These are phyloP conservation scores for Gorsachius magnificus DNA, from an alignment of 2,797 vertebrate genomes.

Conservation along the genomic window DNA sequence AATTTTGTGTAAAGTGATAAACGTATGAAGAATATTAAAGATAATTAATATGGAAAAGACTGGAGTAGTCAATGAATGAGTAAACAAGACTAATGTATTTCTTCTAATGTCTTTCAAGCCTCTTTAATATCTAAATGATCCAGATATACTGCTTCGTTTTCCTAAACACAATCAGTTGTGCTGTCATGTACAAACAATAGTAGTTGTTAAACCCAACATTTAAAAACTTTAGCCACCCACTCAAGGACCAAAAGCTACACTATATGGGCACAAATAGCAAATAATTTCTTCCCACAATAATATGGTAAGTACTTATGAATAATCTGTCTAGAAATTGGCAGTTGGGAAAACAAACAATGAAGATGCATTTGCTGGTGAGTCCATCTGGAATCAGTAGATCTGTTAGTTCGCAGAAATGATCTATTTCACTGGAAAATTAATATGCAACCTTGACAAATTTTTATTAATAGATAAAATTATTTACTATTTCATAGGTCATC, in stretches of 20 bases:
- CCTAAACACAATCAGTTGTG: slow-evolving; percentile 21
- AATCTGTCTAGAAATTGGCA: not conserved
- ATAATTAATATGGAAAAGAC: not conserved
- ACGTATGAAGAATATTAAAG: slow-evolving; percentile 19
- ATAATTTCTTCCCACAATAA: not conserved
- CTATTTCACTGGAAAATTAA: not conserved
- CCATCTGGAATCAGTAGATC: not conserved
- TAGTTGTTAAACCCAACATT: not conserved
- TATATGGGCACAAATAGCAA: not conserved
- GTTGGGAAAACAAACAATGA: not conserved
- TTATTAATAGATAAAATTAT: not conserved
- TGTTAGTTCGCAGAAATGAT: not conserved
- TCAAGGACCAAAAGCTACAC: not conserved
- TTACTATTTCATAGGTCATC: not conserved
- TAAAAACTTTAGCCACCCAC: not conserved
- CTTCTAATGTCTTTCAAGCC: not conserved
- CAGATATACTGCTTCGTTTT: slow-evolving; percentile 8
- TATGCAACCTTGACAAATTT: not conserved
- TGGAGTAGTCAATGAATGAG: not conserved
- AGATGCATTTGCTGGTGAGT: not conserved
- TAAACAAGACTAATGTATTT: slow-evolving; percentile 11
- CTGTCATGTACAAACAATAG: slow-evolving; percentile 15
- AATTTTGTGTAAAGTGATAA: not conserved
- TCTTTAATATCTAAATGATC: slow-evolving; percentile 19
- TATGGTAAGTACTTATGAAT: not conserved